Base-by-base conservation (phyloP, 2,113 vertebrate genomes). In the Esox niger region DNA sequence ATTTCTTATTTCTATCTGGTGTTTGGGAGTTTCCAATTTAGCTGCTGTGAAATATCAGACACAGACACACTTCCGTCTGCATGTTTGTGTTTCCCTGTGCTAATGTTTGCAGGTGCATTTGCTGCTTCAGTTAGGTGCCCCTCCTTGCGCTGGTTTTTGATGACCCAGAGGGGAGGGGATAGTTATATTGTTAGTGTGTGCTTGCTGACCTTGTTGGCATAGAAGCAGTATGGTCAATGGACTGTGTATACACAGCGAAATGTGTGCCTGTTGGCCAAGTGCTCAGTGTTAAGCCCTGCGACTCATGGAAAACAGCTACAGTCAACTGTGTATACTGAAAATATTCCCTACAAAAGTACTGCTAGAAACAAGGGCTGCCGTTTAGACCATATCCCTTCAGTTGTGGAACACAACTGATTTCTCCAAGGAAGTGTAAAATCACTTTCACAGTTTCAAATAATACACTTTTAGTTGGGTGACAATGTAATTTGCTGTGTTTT, bases 201-300 rank as follows among this genome's bases (percentile, higher is more conserved):
- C 79, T 74, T 87, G 88, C 88, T 88, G 84, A 88, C 83, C 83
- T 84, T 86, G 88, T 91, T 92, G 89, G 89, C 89, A 92, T 90
- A 88, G 88, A 79, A 87, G 86, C 87, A 35, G 77, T 79, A 79
- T 88, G 86, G 82, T 90, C 87, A 90, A 91, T 89, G 85, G 86
- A 77, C 82, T 65, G 77, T 89, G 84, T 82, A 80, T 85, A 74
- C 78, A 56, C 63, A 82, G 81, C 72, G 66, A 81, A 73, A 61
- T 65, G 61, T 79, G 61, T 79, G 70, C 62, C 69, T 75, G 71
- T 68, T 61, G 73, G 83, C 85, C 84, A 87, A 86, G 82, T 85
- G 77, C 81, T 76, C 84, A 74, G 82, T 67, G 80, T 84, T 88
- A 70, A 80, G 77, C 73, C 62, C 60, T 62, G 79, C 76, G 76